Conservation (phyloP, 2,888 invertebrate genomes). For the Aleiodes alternator region DNA sequence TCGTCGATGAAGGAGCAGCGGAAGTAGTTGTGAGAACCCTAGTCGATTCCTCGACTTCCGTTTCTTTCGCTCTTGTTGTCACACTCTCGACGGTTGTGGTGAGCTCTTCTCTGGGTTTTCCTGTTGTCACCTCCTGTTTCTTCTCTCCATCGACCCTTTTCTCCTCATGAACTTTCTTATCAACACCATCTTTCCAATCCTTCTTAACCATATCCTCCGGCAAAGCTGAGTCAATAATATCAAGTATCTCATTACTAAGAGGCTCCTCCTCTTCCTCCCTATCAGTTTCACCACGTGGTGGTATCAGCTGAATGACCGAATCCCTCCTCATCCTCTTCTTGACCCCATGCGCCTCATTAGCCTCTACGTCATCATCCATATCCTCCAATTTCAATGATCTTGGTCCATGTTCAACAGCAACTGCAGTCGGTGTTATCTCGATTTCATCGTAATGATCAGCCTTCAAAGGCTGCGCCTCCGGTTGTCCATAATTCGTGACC, state of each 20-base stretch:
- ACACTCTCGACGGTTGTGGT: constrained; percentile 30
- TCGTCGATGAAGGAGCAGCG: not conserved
- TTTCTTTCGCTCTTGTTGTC: constrained; percentile 23
- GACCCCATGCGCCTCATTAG: not conserved
- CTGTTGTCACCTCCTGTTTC: constrained; percentile 41
- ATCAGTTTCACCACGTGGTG: constrained; percentile 65
- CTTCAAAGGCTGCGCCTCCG: constrained; percentile 53
- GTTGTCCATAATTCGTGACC: constrained; percentile 46
- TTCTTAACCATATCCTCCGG: constrained; percentile 55
- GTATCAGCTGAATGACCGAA: constrained; percentile 67
- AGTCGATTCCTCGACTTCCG: not conserved
- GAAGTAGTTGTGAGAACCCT: not conserved
- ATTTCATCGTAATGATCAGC: constrained; percentile 65
- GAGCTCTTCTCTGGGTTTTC: constrained; percentile 56
- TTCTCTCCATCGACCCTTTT: not conserved
- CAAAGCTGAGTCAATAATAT: constrained; percentile 71
- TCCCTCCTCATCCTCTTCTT: constrained; percentile 52
- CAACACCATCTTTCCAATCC: constrained; percentile 34
- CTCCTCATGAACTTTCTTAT: constrained; percentile 35
- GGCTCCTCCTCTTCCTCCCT: constrained; percentile 63
- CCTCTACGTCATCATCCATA: too few species aligned
- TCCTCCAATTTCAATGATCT: constrained; percentile 66
- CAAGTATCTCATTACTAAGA: constrained; percentile 71
- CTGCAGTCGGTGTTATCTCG: constrained; percentile 68
- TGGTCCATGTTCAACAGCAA: constrained; percentile 75